Conservation (phyloP, 1,140 invertebrate genomes). For the Telenomus remus region DNA sequence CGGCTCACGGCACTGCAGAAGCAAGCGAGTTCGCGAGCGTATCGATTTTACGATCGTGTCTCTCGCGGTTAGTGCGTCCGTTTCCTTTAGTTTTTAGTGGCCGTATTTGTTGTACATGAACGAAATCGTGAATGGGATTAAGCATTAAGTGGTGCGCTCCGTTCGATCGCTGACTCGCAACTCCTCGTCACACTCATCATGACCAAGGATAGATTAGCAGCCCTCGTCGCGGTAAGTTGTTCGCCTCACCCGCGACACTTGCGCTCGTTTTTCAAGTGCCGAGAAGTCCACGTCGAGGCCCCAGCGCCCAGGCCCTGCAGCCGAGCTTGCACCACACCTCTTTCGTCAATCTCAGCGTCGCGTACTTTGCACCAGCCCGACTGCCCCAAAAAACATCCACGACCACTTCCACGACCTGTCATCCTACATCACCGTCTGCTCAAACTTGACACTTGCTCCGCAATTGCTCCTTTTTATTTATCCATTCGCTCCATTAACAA, state of each 20-base stretch:
- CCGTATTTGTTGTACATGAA: constrained; percentile 79
- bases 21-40: constrained; percentile 77
- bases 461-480: too few species aligned
- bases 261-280: constrained; percentile 5
- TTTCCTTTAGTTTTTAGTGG: constrained; percentile 83
- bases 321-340: too few species aligned
- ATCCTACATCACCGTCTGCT: too few species aligned
- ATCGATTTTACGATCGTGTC: constrained; percentile 86
- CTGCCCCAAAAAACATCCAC: background rate
- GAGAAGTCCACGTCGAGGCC: background rate
- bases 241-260: background rate
- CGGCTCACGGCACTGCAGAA: constrained; percentile 73
- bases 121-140: constrained; percentile 87
- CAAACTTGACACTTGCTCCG: too few species aligned
- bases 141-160: constrained; percentile 72
- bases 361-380: too few species aligned
- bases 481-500: too few species aligned
- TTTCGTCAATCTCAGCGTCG: too few species aligned
- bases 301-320: background rate
- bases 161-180: constrained; percentile 68
- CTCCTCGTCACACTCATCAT: constrained; percentile 80
- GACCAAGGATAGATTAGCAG: constrained; percentile 98
- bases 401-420: too few species aligned
- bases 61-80: constrained; percentile 78
- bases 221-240: constrained; percentile 91